These are phyloP conservation scores for Felis chaus DNA, from an alignment of 2,113 vertebrate species.

Conservation along the genomic window DNA sequence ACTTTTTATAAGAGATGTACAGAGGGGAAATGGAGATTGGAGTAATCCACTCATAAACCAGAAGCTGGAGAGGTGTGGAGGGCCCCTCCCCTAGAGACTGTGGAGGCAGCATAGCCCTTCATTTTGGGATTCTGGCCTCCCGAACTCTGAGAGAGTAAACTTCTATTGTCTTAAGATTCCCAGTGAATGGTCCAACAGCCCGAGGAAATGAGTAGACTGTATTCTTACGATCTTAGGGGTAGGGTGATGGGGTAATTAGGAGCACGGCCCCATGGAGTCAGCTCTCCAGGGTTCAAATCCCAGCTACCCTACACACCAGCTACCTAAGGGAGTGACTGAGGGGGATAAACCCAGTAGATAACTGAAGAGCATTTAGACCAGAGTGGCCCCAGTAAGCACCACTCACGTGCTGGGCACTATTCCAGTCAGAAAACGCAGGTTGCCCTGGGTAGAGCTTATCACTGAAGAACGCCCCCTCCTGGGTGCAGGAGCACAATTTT, in stretches of 20 bases:
- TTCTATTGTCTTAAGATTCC: neutral
- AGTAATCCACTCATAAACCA: neutral
- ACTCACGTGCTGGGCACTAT: accelerated
- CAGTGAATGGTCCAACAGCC: neutral
- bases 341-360: neutral
- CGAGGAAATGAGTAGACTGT: neutral
- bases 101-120: neutral
- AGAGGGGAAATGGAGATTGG: neutral
- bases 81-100: neutral
- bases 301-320: neutral
- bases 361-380: neutral
- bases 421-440: too few species aligned
- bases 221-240: neutral
- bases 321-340: neutral
- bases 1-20: neutral
- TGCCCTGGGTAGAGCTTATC: neutral
- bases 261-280: too few species aligned
- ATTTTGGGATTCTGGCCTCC: neutral
- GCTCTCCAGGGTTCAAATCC: neutral
- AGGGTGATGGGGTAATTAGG: neutral
- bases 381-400: neutral
- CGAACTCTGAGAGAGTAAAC: neutral
- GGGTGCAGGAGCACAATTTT: neutral
- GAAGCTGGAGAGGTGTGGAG: neutral
- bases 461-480: neutral